Evolutionary conservation across 2,113 vertebrate species (phyloP).

Genomic region (Nycticorax nycticorax): DNA sequence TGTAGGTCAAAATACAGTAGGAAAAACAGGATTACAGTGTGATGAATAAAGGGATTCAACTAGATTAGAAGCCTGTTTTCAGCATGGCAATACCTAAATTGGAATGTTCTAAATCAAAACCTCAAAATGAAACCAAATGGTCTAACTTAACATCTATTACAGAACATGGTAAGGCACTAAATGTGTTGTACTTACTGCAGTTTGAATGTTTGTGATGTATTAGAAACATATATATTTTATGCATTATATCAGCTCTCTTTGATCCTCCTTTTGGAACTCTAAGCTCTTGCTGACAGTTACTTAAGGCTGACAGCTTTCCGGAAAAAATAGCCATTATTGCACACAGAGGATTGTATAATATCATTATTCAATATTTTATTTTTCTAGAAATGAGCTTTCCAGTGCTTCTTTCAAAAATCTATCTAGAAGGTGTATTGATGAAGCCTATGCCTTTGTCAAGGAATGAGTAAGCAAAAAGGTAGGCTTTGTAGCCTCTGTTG

Average conservation of each 20-base stretch:
- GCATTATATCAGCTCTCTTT: conserved; percentile 50
- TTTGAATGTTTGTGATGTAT: conserved; percentile 55
- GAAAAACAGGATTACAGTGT: conserved; percentile 8
- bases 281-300: conserved; percentile 34
- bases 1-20: conserved; percentile 49
- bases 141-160: conserved; percentile 7
- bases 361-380: neutral
- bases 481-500: neutral
- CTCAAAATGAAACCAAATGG: conserved; percentile 38
- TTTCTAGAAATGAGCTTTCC: neutral
- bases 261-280: conserved; percentile 42
- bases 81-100: neutral
- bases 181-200: conserved; percentile 2
- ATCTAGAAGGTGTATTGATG: neutral
- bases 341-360: neutral
- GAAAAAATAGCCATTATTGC: neutral
- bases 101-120: conserved; percentile 50
- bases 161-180: neutral
- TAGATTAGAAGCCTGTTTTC: conserved; percentile 22
- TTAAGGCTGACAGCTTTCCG: conserved; percentile 31
- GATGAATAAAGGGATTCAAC: conserved; percentile 1
- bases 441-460: neutral
- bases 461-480: neutral
- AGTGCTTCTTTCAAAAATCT: neutral
- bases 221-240: conserved; percentile 62